These are phyloP conservation scores for Ethmia dodecea DNA, from an alignment of 2,888 invertebrate species.

Conservation along the genomic window DNA sequence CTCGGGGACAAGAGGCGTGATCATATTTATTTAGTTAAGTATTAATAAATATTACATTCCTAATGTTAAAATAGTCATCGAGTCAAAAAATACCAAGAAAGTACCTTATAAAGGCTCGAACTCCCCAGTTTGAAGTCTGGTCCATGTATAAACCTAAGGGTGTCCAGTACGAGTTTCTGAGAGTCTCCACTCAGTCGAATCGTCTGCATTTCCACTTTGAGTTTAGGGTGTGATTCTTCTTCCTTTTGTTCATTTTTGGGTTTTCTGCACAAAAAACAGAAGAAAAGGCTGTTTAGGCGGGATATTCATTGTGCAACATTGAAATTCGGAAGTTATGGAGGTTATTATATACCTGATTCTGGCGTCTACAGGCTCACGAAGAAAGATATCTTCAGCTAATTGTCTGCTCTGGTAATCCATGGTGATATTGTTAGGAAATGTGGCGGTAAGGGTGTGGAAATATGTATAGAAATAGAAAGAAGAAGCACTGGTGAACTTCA, in stretches of 20 bases:
- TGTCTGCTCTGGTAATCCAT: slow-evolving; percentile 79
- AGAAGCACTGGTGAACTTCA: too few species aligned
- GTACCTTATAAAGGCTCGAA: slow-evolving; percentile 77
- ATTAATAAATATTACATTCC: too few species aligned
- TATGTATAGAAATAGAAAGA: too few species aligned
- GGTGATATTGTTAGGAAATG: too few species aligned
- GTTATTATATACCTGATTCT: slow-evolving; percentile 71
- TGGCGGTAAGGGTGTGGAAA: too few species aligned
- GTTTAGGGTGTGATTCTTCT: slow-evolving; percentile 67
- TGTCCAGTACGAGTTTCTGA: slow-evolving; percentile 85
- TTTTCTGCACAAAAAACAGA: slow-evolving; percentile 37
- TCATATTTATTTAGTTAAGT: too few species aligned
- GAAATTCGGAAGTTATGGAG: slow-evolving; percentile 4
- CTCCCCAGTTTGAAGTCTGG: slow-evolving; percentile 79
- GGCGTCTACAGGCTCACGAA: slow-evolving; percentile 79
- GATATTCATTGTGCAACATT: slow-evolving; percentile 19
- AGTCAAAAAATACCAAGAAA: too few species aligned
- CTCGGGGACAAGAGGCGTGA: too few species aligned
- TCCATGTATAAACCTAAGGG: slow-evolving; percentile 86
- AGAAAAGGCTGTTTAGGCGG: not conserved
- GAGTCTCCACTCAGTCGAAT: slow-evolving; percentile 82
- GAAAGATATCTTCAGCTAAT: slow-evolving; percentile 80
- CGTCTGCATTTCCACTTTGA: slow-evolving; percentile 87
- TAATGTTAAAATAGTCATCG: too few species aligned
- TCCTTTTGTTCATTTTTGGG: slow-evolving; percentile 61